A percentile compares a stretch with the other conserved stretches of the same genome.
Conservation (phyloP, 2,888 invertebrate genomes). For the Phragmatobia fuliginosa region DNA sequence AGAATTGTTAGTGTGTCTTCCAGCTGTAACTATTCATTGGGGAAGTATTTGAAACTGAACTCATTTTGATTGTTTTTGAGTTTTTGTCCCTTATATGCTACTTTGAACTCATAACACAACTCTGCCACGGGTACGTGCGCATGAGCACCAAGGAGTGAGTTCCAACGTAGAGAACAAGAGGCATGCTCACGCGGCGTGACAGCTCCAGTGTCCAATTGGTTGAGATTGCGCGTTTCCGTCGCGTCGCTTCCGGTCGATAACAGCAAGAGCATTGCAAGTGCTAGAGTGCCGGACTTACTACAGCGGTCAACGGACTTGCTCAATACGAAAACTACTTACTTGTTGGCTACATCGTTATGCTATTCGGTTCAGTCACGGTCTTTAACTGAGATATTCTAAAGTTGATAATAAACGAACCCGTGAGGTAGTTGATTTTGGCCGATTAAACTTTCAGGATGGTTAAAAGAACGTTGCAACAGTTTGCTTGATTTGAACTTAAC, state of each 20-base stretch:
- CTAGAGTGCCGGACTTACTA: conserved; percentile 61
- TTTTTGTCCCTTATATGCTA: not conserved
- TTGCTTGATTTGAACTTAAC: not conserved
- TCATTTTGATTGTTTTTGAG: not conserved
- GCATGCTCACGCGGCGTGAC: conserved; percentile 82
- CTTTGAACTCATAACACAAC: conserved; percentile 4
- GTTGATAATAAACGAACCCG: not conserved
- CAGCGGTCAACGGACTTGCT: conserved; percentile 80
- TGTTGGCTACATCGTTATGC: conserved; percentile 33
- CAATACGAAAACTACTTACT: conserved; percentile 50
- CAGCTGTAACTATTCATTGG: too few relatives aligned
- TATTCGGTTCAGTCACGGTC: conserved; percentile 41
- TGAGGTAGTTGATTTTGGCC: not conserved
- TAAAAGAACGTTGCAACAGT: not conserved
- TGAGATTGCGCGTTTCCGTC: conserved; percentile 85
- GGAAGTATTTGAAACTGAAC: not conserved
- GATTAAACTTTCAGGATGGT: not conserved
- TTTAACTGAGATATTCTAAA: conserved; percentile 3
- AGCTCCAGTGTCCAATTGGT: conserved; percentile 81
- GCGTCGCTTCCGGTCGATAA: conserved; percentile 82
- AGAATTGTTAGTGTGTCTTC: not conserved
- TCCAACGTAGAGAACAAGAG: conserved; percentile 62
- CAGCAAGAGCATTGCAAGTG: conserved; percentile 72
- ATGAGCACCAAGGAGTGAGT: conserved; percentile 46
- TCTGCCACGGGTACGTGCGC: conserved; percentile 34